Base-by-base conservation (phyloP, 2,888 invertebrate genomes). In the Melanophora roralis region DNA sequence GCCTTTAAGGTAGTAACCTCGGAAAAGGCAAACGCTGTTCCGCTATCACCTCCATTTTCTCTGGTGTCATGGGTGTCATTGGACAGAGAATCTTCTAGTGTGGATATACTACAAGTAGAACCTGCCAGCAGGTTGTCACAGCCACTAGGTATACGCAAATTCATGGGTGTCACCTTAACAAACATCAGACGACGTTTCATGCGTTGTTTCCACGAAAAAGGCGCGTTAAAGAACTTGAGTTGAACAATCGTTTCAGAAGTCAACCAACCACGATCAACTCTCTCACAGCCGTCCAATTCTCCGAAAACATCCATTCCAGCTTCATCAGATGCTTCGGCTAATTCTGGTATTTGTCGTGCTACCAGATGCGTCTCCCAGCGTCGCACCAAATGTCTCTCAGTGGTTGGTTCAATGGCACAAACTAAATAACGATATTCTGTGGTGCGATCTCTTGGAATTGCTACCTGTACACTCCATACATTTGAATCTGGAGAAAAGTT, bases 241-340 rank as follows among this genome's bases (percentile, higher is more conserved):
- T 97, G 97, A 55, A 97, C 91, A 68, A 95, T 91, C n/a, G 94
- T 94, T 88, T 96, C 96, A 81, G 92, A 92, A 43, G 95, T 96
- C 32, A 97, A 91, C 97, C 97, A 97, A 12, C 97, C 97, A 83
- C 93, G 92, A 85, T 94, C 94, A 12, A 96, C 90, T 83, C 92
- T 92, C 81, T 90, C 89, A 51, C 90, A 89, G 36, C 91, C 92
- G 84, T 91, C 91, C 1, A 82, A 60, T 7, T 68, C 65, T 55
- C 96, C 96, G 91, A 95, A 96, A 59, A 91, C 90, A 81, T 95
- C 94, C 73, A 90, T 89, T 12, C 82, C 83, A 1, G 69, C 53
- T 5, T 69, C 38, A 0, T 57, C 3, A 3, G 53, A 62, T 75
- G 75, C 64, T 51, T 83, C 88, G 83, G 85, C 89, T 55, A 89